These are phyloP conservation scores for Metridium senile DNA, from an alignment of 92 coral and sea anemone species.

Conservation along the genomic window DNA sequence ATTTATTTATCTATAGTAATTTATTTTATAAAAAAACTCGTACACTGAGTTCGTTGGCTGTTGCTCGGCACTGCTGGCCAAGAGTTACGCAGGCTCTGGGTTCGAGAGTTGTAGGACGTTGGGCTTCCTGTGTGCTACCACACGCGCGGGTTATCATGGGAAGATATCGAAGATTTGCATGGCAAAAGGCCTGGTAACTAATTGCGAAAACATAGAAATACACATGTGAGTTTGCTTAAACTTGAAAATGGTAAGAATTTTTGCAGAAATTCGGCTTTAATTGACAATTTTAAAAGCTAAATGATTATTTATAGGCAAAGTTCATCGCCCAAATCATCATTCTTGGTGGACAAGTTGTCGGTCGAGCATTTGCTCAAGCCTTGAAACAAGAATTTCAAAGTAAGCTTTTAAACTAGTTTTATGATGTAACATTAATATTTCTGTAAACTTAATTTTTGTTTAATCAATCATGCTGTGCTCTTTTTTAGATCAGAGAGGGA, in stretches of 20 bases:
- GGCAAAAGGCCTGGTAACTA: conserved; percentile 21
- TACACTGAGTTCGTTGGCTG: too few relatives aligned
- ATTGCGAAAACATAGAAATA: conserved; percentile 6
- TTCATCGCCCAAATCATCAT: conserved; percentile 93
- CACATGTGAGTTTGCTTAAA: conserved; percentile 14
- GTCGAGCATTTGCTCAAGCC: conserved; percentile 95
- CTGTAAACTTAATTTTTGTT: too few relatives aligned
- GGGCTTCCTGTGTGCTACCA: not conserved
- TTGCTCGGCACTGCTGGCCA: too few relatives aligned
- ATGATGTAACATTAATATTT: not conserved
- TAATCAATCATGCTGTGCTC: too few relatives aligned
- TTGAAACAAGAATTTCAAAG: conserved; percentile 98
- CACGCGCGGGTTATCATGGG: conserved; percentile 6
- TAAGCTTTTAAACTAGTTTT: conserved; percentile 63
- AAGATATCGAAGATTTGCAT: not conserved
- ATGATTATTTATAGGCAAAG: conserved; percentile 62
- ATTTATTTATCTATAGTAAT: too few relatives aligned
- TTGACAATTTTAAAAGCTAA: not conserved
- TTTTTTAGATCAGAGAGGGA: too few relatives aligned
- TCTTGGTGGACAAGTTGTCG: conserved; percentile 96
- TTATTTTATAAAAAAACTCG: too few relatives aligned
- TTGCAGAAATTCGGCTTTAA: not conserved
- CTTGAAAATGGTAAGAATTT: conserved; percentile 4
- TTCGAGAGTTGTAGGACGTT: too few relatives aligned
- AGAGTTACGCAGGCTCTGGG: too few relatives aligned